These are phyloP conservation scores for Spea hammondii DNA, from an alignment of 2,797 vertebrate species.

Conservation along the genomic window DNA sequence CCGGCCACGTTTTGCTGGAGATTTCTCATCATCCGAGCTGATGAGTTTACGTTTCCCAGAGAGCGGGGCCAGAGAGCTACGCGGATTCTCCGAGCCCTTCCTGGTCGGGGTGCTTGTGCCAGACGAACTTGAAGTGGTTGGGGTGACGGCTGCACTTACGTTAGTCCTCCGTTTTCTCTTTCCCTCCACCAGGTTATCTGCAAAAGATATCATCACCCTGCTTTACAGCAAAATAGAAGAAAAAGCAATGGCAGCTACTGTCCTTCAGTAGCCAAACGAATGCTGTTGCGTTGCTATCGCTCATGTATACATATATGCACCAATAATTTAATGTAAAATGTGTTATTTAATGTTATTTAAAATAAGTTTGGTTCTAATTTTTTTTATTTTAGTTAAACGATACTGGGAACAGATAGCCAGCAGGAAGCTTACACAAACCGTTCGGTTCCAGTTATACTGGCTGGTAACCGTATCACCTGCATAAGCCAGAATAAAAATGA, in stretches of 20 bases:
- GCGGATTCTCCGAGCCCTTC: conserved; percentile 73
- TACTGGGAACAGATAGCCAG: no score
- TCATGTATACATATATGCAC: background rate
- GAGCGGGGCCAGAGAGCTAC: conserved; percentile 64
- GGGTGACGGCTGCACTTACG: conserved; percentile 64
- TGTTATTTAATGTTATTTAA: no score
- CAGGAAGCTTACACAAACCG: no score
- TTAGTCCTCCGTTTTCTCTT: conserved; percentile 84
- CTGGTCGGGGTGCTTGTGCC: conserved; percentile 71
- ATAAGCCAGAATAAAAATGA: no score
- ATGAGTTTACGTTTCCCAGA: conserved; percentile 87
- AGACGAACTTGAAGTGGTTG: conserved; percentile 67
- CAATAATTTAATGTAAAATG: no score
- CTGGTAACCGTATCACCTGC: background rate
- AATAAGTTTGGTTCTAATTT: no score
- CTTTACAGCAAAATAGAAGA: no score
- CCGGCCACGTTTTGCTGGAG: conserved; percentile 86
- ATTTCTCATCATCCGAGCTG: conserved; percentile 72
- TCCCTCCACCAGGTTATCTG: conserved; percentile 94
- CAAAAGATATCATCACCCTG: background rate
- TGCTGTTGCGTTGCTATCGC: no score
- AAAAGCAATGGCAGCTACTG: no score
- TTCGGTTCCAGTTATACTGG: no score
- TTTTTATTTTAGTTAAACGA: no score
- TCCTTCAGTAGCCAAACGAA: no score